Evolutionary conservation across 2,888 invertebrate species (phyloP).

Genomic region (Tuberolachnus salignus): DNA sequence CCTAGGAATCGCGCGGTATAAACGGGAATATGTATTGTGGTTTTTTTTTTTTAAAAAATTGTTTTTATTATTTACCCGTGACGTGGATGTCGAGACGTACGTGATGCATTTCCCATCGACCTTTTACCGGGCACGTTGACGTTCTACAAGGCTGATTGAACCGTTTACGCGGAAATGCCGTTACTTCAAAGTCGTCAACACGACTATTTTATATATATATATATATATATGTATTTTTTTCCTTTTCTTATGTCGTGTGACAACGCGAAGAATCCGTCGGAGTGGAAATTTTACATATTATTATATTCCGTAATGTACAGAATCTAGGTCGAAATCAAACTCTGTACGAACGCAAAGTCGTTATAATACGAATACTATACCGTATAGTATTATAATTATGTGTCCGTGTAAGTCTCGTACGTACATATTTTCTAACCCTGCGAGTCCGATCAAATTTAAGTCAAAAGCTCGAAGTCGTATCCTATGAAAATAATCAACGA

Average conservation of each 20-base stretch:
- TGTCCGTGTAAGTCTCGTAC: too few species aligned
- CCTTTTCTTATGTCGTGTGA: neutral
- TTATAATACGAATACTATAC: too few species aligned
- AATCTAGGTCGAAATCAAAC: neutral
- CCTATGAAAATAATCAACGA: too few species aligned
- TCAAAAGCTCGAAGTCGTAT: too few species aligned
- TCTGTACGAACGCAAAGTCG: too few species aligned
- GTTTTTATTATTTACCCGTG: neutral
- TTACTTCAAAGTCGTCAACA: conserved; percentile 9
- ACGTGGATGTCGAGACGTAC: neutral
- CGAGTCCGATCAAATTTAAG: too few species aligned
- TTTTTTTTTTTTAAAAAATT: too few species aligned
- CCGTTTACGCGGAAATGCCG: conserved; percentile 10
- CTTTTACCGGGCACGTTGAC: neutral
- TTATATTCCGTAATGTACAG: neutral
- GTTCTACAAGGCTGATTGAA: conserved; percentile 18
- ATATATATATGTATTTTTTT: neutral
- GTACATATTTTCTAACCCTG: too few species aligned
- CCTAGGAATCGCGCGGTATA: neutral
- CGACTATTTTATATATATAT: neutral
- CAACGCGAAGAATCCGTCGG: neutral
- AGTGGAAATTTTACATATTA: neutral
- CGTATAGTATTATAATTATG: too few species aligned
- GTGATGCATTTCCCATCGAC: neutral
- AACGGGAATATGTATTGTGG: neutral